Evolutionary conservation across 2,113 vertebrate genomes (phyloP).

Genomic region (Zootoca vivipara): DNA sequence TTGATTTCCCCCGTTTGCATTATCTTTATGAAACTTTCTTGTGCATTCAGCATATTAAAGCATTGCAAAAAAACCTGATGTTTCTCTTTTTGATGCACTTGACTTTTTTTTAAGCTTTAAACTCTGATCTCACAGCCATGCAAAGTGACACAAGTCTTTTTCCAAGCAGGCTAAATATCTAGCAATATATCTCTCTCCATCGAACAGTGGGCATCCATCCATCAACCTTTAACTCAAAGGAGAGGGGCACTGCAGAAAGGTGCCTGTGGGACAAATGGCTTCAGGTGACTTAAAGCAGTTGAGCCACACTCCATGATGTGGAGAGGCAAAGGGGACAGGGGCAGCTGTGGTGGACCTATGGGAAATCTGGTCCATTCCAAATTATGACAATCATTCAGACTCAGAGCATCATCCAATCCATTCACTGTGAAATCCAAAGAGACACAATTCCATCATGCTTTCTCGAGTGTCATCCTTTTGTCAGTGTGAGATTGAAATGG

Average conservation of each 20-base stretch:
- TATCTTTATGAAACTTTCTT: neutral
- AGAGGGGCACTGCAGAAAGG: neutral
- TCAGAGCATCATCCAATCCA: neutral
- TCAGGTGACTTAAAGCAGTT: neutral
- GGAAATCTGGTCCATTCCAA: neutral
- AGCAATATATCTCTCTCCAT: neutral
- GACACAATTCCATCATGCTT: too few species aligned
- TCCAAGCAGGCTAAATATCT: neutral
- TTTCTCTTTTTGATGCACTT: neutral
- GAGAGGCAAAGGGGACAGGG: neutral
- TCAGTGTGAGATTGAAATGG: too few species aligned
- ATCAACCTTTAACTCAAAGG: neutral
- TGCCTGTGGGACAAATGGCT: neutral
- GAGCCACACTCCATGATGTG: too few species aligned
- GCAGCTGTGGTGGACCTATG: neutral
- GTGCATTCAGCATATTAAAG: neutral
- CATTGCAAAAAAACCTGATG: neutral
- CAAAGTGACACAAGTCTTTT: neutral
- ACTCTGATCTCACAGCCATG: neutral
- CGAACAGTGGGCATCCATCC: neutral
- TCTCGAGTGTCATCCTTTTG: too few species aligned
- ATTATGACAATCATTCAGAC: neutral
- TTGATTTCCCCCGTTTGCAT: neutral
- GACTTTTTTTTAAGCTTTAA: neutral
- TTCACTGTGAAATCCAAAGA: too few species aligned